Conservation (phyloP, 1,140 invertebrate genomes). For the Acromyrmex echinatior region DNA sequence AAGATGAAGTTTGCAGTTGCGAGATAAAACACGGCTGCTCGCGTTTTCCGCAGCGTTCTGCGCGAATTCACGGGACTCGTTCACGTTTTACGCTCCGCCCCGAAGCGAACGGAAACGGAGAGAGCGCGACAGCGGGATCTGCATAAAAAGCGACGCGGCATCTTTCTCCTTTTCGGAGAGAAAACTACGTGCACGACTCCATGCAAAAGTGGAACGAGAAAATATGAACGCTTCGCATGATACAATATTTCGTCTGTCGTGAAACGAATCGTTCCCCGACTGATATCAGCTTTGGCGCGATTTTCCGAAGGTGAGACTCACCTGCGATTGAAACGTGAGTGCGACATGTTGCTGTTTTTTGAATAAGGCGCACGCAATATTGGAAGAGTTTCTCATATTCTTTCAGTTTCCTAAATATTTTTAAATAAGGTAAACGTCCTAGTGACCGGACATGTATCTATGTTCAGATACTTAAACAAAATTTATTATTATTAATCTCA, state of each 20-base stretch:
- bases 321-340: conserved; percentile 60
- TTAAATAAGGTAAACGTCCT: neutral
- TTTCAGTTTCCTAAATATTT: conserved; percentile 7
- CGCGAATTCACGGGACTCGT: conserved; percentile 38
- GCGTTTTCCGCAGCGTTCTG: conserved; percentile 53
- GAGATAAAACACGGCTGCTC: conserved; percentile 55
- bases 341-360: conserved; percentile 23
- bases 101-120: conserved; percentile 42
- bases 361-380: conserved; percentile 39
- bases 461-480: no score
- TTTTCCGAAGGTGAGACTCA: conserved; percentile 53
- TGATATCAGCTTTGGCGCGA: conserved; percentile 47
- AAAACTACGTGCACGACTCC: conserved; percentile 28
- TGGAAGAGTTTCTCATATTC: conserved; percentile 24
- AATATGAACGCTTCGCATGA: conserved; percentile 53
- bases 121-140: conserved; percentile 33
- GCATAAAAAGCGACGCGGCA: conserved; percentile 53
- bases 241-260: conserved; percentile 60
- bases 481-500: no score
- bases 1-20: conserved; percentile 42
- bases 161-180: neutral
- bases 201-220: conserved; percentile 48
- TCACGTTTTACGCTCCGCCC: conserved; percentile 35
- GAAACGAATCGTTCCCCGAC: conserved; percentile 56
- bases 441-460: no score